Evolutionary conservation across 2,888 invertebrate genomes (phyloP), one percentile per base, ranked within the genome.

Genomic region (Cyclophora albipunctata): DNA sequence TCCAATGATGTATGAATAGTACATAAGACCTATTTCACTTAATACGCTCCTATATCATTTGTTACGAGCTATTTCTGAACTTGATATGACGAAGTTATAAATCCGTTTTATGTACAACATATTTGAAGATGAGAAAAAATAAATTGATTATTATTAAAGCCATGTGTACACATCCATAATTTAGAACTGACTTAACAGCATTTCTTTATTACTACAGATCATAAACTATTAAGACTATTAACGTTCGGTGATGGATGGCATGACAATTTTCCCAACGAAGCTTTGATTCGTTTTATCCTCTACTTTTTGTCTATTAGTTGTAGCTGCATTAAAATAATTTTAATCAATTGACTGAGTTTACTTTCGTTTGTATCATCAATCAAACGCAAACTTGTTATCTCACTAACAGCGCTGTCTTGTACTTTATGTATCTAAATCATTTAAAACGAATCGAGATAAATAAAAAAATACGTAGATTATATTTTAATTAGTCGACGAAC

Each of bases 301-400:
- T 67, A 66, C 75, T 78, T 78, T 82, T 78, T 81, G 73, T 75
- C 69, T 69, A 75, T 71, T 63, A 71, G 66, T 70, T 73, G 71
- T 71, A 70, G 73, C 62, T 63, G 66, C 69, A 74, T 66, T 78
- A 75, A 78, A 78, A 50, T 55, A 78, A 79, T 75, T 81, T 76
- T 73, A 79, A 81, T 81, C 75, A 81, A 76, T 80, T 80, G 75
- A 75, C 67, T 72, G 49, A 50, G 63, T 69, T 50, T 72, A 72
- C 79, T 71, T 70, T 67, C 66, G 63, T 66, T 61, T 62, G 65
- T 58, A 75, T 73, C 79, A 83, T 84, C 80, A 81, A 84, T 83
- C 81, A 84, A 78, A 68, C 61, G 65, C 69, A 74, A 82, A 75
- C 75, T 73, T 66, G 75, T 79, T 75, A 78, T 75, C 73, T 68